Conservation (phyloP, 1,140 invertebrate genomes). For the Calliopsis andreniformis region DNA sequence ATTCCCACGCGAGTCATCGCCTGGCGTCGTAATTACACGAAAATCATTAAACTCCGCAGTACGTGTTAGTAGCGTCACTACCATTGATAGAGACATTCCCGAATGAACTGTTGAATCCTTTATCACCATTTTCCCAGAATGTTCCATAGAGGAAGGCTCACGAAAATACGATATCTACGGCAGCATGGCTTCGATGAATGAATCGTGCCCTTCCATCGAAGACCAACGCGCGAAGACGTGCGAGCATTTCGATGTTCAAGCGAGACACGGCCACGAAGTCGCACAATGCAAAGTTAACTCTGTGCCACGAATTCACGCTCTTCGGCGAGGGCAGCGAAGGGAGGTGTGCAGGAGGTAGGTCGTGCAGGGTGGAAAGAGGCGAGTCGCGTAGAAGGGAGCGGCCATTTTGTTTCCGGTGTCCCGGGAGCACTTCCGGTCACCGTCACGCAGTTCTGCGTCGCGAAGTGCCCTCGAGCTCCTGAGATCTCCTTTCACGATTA, state of each 20-base stretch:
- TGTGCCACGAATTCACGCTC: conserved; percentile 68
- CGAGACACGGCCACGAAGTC: conserved; percentile 38
- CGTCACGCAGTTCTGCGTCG: conserved; percentile 79
- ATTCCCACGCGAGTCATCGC: conserved; percentile 70
- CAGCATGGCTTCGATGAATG: background rate
- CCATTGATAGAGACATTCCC: conserved; percentile 48
- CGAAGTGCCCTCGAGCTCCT: conserved; percentile 73
- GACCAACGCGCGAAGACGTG: background rate
- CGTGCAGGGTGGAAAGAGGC: conserved; percentile 50
- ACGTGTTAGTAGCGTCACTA: conserved; percentile 25
- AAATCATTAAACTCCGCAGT: conserved; percentile 63
- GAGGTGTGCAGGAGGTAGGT: conserved; percentile 35
- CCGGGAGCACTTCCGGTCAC: conserved; percentile 79
- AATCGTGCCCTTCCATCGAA: no score
- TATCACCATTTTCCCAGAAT: no score
- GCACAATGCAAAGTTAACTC: conserved; percentile 75
- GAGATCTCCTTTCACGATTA: conserved; percentile 80
- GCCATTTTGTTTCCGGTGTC: conserved; percentile 81
- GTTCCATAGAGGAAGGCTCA: no score
- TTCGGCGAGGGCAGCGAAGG: conserved; percentile 40
- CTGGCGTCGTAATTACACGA: conserved; percentile 60
- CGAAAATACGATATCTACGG: background rate
- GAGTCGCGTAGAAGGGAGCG: conserved; percentile 63
- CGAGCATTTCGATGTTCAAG: conserved; percentile 37
- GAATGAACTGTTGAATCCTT: conserved; percentile 7